A percentile compares a stretch with the other conserved stretches of the same genome.
These are phyloP conservation scores for Epizoanthus rinbou DNA, from an alignment of 92 coral and sea anemone species.

Conservation along the genomic window DNA sequence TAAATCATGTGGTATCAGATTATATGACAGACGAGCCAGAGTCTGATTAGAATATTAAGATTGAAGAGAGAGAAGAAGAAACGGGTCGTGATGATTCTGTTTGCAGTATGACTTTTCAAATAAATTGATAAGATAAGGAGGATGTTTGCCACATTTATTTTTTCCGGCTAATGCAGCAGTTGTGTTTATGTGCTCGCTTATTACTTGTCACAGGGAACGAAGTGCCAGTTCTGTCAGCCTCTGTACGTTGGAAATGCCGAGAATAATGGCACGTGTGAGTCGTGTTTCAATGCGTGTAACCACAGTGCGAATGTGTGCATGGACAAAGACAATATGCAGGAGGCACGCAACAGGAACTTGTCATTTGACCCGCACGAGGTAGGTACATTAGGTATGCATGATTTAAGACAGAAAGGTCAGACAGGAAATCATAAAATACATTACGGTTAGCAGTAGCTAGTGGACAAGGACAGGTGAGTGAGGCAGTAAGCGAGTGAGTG, in stretches of 20 bases:
- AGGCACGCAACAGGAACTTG: constrained; percentile 43
- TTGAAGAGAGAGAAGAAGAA: no score
- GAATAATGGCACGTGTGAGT: constrained; percentile 78
- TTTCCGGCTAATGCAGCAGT: neutral
- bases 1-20: no score
- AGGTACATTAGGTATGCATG: neutral
- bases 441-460: neutral
- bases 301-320: constrained; percentile 81
- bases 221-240: constrained; percentile 86
- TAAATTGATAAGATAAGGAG: no score
- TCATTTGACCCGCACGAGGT: constrained; percentile 65
- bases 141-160: no score
- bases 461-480: constrained; percentile 11
- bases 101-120: no score
- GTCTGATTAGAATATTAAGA: no score
- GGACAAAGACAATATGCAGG: constrained; percentile 42
- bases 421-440: neutral
- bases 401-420: neutral
- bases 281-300: constrained; percentile 75
- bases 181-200: neutral
- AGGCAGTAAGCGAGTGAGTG: constrained; percentile 36
- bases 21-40: no score
- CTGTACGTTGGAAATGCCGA: constrained; percentile 84
- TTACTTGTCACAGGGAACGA: constrained; percentile 63
- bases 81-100: no score